These are phyloP conservation scores for Acanthosepion esculentum DNA, from an alignment of 2,888 invertebrate species.

Conservation along the genomic window DNA sequence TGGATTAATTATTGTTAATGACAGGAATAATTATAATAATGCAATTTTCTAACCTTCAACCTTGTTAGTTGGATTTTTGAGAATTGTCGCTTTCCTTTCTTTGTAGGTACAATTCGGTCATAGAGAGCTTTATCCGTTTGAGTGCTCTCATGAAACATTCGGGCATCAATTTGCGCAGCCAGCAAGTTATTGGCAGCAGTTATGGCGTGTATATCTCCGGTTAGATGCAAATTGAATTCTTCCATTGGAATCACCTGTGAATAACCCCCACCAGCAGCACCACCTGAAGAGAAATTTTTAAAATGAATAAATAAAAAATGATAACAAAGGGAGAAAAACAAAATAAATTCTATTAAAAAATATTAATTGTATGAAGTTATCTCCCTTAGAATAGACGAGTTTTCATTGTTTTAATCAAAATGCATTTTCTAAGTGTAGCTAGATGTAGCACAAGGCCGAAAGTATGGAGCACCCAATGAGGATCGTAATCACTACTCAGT, in stretches of 20 bases:
- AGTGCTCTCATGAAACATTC: slow-evolving; percentile 96
- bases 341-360: too few relatives aligned
- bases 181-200: slow-evolving; percentile 96
- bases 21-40: neutral
- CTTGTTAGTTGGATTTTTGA: slow-evolving; percentile 89
- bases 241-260: slow-evolving; percentile 99
- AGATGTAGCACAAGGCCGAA: too few relatives aligned
- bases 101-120: slow-evolving; percentile 88
- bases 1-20: too few relatives aligned
- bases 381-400: too few relatives aligned
- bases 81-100: slow-evolving; percentile 87
- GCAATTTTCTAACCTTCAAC: slow-evolving; percentile 70
- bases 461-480: too few relatives aligned
- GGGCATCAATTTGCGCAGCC: slow-evolving; percentile 97
- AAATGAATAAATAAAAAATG: neutral
- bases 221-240: slow-evolving; percentile 97
- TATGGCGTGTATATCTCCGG: slow-evolving; percentile 98
- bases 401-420: too few relatives aligned
- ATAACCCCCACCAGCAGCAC: slow-evolving; percentile 98
- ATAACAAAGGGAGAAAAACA: neutral
- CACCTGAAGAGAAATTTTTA: slow-evolving; percentile 78
- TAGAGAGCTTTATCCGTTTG: slow-evolving; percentile 88
- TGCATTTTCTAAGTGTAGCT: too few relatives aligned
- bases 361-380: too few relatives aligned
- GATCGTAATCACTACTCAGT: too few relatives aligned